phyloP scores from a whole-genome alignment of 2,113 vertebrate species.

The Larimichthys crocea region DNA sequence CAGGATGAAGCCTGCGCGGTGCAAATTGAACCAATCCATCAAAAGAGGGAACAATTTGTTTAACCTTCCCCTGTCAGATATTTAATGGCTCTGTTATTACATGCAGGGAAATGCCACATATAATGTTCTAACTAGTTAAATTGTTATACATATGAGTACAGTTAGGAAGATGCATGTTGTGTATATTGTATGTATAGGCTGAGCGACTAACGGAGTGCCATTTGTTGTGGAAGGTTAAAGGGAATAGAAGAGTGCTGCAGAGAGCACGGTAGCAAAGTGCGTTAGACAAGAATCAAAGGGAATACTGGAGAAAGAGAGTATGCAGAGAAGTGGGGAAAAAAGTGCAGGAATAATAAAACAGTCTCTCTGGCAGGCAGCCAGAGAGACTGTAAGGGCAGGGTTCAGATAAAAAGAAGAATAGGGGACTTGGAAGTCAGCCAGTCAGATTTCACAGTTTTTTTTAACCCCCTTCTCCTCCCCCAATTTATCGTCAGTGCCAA shows the following conservation, averaged over 20 bases:
- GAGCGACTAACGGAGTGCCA: conserved; percentile 31
- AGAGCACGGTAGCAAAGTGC: conserved; percentile 35
- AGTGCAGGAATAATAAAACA: conserved; percentile 76
- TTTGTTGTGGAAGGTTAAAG: conserved; percentile 39
- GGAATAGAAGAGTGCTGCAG: conserved; percentile 37
- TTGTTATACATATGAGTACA: conserved; percentile 18
- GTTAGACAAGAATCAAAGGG: conserved; percentile 51
- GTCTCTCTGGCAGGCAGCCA: conserved; percentile 75
- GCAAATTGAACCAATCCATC: conserved; percentile 74
- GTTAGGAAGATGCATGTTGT: conserved; percentile 28
- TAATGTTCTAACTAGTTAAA: conserved; percentile 35
- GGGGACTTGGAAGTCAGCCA: conserved; percentile 79
- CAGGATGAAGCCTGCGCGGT: conserved; percentile 50
- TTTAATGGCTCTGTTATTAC: conserved; percentile 63
- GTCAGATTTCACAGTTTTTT: conserved; percentile 73
- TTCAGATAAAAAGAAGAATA: conserved; percentile 80
- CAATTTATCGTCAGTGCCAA: conserved; percentile 76
- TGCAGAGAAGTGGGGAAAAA: conserved; percentile 49
- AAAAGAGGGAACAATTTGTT: conserved; percentile 58
- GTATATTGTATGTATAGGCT: neutral
- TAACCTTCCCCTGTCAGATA: conserved; percentile 57
- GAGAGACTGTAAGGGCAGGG: conserved; percentile 75
- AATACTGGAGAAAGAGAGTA: conserved; percentile 48
- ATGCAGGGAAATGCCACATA: conserved; percentile 43
- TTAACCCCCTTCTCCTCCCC: conserved; percentile 43